Conservation (phyloP, 2,113 vertebrate species). For the Percopsis transmontana region DNA sequence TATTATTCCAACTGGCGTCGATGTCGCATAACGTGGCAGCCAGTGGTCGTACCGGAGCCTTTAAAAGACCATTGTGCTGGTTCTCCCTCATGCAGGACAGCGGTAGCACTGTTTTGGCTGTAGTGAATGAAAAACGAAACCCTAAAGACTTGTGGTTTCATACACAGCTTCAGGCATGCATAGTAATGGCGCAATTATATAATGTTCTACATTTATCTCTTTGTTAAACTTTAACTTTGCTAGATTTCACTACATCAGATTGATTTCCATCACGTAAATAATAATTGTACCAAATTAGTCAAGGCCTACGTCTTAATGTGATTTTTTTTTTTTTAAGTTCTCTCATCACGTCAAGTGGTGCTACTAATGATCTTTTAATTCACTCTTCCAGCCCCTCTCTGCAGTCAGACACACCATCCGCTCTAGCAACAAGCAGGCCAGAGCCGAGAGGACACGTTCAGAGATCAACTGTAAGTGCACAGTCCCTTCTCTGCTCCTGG, state of each 20-base stretch:
- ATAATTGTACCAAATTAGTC: slow-evolving; percentile 4
- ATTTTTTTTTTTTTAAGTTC: background rate
- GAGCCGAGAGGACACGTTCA: slow-evolving; percentile 89
- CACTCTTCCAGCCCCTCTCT: slow-evolving; percentile 74
- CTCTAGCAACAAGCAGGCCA: slow-evolving; percentile 87
- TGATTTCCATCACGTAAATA: background rate
- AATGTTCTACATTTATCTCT: slow-evolving; percentile 9
- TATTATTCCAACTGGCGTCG: slow-evolving; percentile 49
- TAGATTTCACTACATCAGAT: background rate
- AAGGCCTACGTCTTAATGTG: background rate
- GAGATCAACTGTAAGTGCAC: slow-evolving; percentile 94
- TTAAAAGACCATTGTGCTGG: slow-evolving; percentile 62
- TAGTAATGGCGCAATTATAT: slow-evolving; percentile 51
- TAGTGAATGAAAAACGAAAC: slow-evolving; percentile 36
- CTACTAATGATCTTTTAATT: background rate
- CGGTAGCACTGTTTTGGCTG: slow-evolving; percentile 58
- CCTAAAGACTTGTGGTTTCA: slow-evolving; percentile 41
- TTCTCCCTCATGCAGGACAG: slow-evolving; percentile 46
- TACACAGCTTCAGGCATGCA: slow-evolving; percentile 53
- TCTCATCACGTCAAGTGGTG: background rate
- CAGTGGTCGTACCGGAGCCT: slow-evolving; percentile 64
- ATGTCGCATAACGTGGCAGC: slow-evolving; percentile 53
- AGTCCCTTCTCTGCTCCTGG: background rate
- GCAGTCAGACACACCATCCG: slow-evolving; percentile 92
- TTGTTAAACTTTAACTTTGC: background rate